phyloP scores from a whole-genome alignment of 2,797 vertebrate genomes.

The Chelmon rostratus region DNA sequence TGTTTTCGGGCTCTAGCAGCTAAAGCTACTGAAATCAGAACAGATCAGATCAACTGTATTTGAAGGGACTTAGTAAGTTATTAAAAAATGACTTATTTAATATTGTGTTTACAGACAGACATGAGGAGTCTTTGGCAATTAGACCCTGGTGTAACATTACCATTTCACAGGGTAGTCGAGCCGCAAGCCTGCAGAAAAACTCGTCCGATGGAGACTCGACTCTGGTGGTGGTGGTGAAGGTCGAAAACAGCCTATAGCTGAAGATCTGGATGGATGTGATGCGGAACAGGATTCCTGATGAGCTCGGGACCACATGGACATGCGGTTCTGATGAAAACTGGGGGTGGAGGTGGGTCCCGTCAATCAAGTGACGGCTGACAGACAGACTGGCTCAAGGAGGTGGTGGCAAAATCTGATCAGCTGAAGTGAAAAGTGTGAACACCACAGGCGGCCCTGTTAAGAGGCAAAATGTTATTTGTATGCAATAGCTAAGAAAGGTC shows the following conservation, averaged over 20 bases:
- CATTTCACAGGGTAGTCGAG: neutral
- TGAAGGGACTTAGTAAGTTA: neutral
- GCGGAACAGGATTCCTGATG: neutral
- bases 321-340: neutral
- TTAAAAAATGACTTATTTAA: too few species aligned
- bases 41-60: neutral
- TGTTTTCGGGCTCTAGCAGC: too few species aligned
- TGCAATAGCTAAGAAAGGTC: neutral
- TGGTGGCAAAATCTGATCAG: neutral
- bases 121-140: neutral
- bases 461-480: too few species aligned
- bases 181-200: neutral
- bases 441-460: neutral
- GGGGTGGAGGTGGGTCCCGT: too few species aligned
- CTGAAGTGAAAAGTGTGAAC: neutral
- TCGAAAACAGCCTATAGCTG: neutral
- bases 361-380: constrained; percentile 2
- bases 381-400: neutral
- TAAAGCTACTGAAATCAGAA: neutral
- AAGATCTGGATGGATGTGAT: neutral
- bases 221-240: neutral
- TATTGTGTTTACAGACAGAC: too few species aligned
- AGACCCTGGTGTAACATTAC: neutral
- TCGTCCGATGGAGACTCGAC: neutral
- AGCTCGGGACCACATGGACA: neutral